Base-by-base conservation (phyloP, 2,797 vertebrate species). In the Catamblyrhynchus diadema region DNA sequence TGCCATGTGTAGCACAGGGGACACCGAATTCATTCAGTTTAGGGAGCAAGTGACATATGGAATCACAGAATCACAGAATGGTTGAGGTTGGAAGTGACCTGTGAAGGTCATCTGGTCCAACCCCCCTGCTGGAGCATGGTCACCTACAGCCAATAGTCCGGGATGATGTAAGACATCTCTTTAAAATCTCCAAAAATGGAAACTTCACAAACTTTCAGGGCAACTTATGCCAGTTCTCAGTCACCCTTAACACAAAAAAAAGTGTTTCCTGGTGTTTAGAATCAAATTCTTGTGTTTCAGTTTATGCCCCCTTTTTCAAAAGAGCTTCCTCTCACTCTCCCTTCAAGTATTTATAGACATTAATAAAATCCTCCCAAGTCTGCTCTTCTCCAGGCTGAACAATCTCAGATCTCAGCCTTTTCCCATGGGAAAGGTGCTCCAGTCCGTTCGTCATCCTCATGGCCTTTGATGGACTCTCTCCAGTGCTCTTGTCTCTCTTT, bases 41-140 rank as follows among this genome's bases (percentile, higher is more conserved):
- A 51, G 30, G 47, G 28, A 69, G 5, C 3, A 60, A 75, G 18
- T 12, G 41, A 64, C 48, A 48, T 37, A 9, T 0, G 4, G 42
- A 81, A 81, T 30, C 8, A 39, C 25, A 7, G 37, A 44, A 48
- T 41, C 13, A 27, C 15, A 59, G 44, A 50, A 59, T 37, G 27
- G 12, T 2, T 57, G 71, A 37, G 12, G 14, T 9, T 42, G 5
- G 33, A 90, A 79, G 17, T 21, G n/a, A 74, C 8, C 6, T 33
- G 2, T 33, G 30, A 33, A 73, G 11, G 4, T 44, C 14, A n/a
- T n/a, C 39, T 27, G 39, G 33, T 39, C 67, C 39, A 74, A 23
- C 3, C 1, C 9, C 10, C 3, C 20, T 35, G 27, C 50, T 69
- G 32, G 48, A 56, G 0, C 33, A 44, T 4, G 8, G 3, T 8